Conservation (phyloP, 2,888 invertebrate genomes). For the Lithophane ornitopus region DNA sequence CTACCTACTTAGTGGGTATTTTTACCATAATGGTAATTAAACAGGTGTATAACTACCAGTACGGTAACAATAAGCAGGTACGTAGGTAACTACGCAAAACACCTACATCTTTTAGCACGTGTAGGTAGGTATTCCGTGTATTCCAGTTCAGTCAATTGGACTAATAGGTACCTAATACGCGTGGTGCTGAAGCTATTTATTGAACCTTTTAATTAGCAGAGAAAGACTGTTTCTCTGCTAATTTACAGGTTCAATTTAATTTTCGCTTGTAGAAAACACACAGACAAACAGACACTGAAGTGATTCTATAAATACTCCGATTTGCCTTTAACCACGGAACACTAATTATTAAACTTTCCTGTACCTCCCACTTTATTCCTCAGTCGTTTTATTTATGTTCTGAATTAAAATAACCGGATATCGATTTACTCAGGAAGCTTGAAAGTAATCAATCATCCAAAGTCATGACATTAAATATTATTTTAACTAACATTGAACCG, state of each 20-base stretch:
- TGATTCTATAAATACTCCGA: not conserved
- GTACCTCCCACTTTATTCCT: not conserved
- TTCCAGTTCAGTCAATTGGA: not conserved
- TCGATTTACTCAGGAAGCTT: not conserved
- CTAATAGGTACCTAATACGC: not conserved
- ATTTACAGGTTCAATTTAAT: not conserved
- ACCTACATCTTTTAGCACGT: too few relatives aligned
- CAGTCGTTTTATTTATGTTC: not conserved
- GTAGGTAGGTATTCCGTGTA: too few relatives aligned
- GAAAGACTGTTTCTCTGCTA: too few relatives aligned
- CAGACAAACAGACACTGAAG: not conserved
- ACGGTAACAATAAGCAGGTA: too few relatives aligned
- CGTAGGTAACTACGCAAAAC: too few relatives aligned
- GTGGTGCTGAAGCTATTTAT: not conserved
- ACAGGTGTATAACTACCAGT: too few relatives aligned
- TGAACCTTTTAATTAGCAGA: not conserved
- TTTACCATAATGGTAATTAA: not conserved
- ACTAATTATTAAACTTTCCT: constrained; percentile 12
- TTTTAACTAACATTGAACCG: constrained; percentile 10
- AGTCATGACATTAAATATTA: constrained; percentile 21
- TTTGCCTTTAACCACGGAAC: not conserved
- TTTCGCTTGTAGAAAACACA: not conserved
- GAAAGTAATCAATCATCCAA: constrained; percentile 8
- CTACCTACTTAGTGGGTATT: not conserved
- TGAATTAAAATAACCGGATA: constrained; percentile 23